These are phyloP conservation scores for Cremastobaeus sp. DNA, from an alignment of 2,888 invertebrate species.

Conservation along the genomic window DNA sequence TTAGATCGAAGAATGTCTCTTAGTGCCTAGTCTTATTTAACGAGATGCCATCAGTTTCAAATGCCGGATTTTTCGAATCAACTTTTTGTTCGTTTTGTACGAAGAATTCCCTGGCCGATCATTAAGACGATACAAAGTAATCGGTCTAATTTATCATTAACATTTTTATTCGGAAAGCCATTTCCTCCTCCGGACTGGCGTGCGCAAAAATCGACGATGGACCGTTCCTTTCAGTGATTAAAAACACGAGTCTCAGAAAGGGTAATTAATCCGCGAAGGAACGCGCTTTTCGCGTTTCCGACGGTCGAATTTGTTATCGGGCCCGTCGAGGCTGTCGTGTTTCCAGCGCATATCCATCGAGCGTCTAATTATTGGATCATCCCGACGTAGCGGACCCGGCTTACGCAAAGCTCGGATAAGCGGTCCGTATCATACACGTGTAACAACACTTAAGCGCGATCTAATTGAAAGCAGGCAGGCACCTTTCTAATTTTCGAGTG, in stretches of 20 bases:
- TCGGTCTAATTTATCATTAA: conserved; percentile 20
- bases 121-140: conserved; percentile 6
- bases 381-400: not conserved
- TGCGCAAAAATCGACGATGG: too few species aligned
- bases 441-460: conserved; percentile 51
- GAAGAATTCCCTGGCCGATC: conserved; percentile 5
- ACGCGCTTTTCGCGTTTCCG: too few species aligned
- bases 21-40: conserved; percentile 23
- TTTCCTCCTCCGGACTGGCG: too few species aligned
- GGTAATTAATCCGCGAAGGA: too few species aligned
- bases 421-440: not conserved
- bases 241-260: too few species aligned
- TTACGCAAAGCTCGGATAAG: conserved; percentile 17
- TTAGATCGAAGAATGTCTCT: conserved; percentile 35
- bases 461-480: conserved; percentile 63
- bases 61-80: not conserved
- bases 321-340: conserved; percentile 3
- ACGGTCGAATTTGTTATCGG: not conserved
- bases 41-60: conserved; percentile 30
- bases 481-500: conserved; percentile 68
- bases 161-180: not conserved
- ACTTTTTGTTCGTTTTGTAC: conserved; percentile 16
- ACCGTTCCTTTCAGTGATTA: too few species aligned
- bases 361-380: conserved; percentile 20
- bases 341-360: conserved; percentile 8